Conservation (phyloP, 2,113 vertebrate genomes). For the Amblyopsis rosae region DNA sequence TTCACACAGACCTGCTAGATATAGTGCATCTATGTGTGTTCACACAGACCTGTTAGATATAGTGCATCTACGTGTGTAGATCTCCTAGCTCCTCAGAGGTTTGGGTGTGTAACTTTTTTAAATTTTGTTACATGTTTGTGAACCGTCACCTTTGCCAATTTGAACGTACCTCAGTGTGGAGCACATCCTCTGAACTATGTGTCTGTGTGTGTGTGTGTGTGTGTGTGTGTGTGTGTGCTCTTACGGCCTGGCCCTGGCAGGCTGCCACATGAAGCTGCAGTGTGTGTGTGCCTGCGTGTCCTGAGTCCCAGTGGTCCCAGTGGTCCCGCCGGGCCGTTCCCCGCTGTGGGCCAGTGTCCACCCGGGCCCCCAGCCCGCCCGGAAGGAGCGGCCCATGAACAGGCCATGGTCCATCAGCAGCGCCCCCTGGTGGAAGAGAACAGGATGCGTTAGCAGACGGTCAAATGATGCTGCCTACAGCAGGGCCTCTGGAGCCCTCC, state of each 20-base stretch:
- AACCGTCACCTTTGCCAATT: no score
- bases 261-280: constrained; percentile 75
- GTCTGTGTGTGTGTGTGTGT: background rate
- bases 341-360: constrained; percentile 87
- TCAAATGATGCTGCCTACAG: no score
- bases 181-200: background rate
- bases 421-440: constrained; percentile 59
- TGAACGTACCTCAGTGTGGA: no score
- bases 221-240: constrained; percentile 48
- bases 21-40: no score
- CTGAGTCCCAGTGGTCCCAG: constrained; percentile 4
- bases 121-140: no score
- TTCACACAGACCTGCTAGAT: no score
- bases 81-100: no score
- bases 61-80: no score
- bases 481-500: no score
- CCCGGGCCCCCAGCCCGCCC: constrained; percentile 91
- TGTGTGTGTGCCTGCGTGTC: constrained; percentile 46
- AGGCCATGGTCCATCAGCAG: constrained; percentile 89
- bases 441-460: background rate
- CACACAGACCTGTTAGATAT: no score
- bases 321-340: constrained; percentile 56
- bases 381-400: constrained; percentile 88
- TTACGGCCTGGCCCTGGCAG: constrained; percentile 77
- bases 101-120: no score